Evolutionary conservation across 2,797 vertebrate genomes (phyloP).

Genomic region (Lates japonicus): DNA sequence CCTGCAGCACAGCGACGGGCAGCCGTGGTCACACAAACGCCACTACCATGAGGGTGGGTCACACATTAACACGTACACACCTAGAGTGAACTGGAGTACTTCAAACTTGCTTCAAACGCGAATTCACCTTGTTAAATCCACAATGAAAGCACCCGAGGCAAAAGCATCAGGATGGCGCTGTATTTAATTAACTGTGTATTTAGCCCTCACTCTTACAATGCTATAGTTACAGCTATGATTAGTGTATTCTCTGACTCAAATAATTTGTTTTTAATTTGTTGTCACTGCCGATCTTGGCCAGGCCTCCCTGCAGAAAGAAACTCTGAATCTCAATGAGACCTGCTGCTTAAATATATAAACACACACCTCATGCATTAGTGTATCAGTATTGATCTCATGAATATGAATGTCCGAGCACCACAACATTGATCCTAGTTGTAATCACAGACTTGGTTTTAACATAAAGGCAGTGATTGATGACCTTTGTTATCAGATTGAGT

Average conservation of each 20-base stretch:
- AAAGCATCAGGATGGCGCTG: not conserved
- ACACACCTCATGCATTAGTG: conserved; percentile 36
- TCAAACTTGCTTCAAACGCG: not conserved
- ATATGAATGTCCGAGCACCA: conserved; percentile 31
- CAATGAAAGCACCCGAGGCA: not conserved
- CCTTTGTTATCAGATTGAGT: conserved; percentile 36
- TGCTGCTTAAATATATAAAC: conserved; percentile 26
- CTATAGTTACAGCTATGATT: not conserved
- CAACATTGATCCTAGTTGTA: conserved; percentile 42
- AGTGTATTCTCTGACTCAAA: not conserved
- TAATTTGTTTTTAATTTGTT: conserved; percentile 26
- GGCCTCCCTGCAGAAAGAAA: conserved; percentile 1
- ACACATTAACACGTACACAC: not conserved
- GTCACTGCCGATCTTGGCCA: conserved; percentile 1
- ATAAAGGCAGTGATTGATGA: conserved; percentile 46
- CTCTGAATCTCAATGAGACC: conserved; percentile 12
- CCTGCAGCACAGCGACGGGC: conserved; percentile 94
- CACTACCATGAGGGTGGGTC: conserved; percentile 96
- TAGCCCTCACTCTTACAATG: not conserved
- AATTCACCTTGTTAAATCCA: conserved; percentile 23
- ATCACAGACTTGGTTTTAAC: conserved; percentile 37
- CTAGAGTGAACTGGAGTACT: not conserved
- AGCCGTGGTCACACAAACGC: conserved; percentile 95
- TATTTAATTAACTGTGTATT: conserved; percentile 20
- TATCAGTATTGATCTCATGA: conserved; percentile 58